These are phyloP conservation scores for Eupithecia abbreviata DNA, from an alignment of 2,888 invertebrate species.

Conservation along the genomic window DNA sequence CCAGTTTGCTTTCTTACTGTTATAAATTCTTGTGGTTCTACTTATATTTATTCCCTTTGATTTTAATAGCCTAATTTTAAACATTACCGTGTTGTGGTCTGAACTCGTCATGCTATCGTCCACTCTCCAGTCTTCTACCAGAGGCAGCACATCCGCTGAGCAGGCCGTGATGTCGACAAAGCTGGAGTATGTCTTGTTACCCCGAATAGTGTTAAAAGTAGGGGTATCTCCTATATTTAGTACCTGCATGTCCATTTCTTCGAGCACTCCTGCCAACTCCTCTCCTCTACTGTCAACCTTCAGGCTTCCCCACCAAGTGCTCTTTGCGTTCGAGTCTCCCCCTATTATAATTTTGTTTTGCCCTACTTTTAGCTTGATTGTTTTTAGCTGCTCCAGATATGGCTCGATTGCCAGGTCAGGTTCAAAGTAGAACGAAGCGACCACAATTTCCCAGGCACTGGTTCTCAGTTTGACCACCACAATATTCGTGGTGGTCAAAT, in stretches of 20 bases:
- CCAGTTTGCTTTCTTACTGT: conserved; percentile 30
- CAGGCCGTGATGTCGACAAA: conserved; percentile 10
- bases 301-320: not conserved
- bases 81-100: conserved; percentile 44
- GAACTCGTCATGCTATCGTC: conserved; percentile 28
- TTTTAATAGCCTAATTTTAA: conserved; percentile 33
- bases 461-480: conserved; percentile 1
- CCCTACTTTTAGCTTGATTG: not conserved
- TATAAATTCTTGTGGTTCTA: conserved; percentile 25
- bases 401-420: conserved; percentile 13
- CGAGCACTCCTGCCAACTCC: not conserved
- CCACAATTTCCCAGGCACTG: conserved; percentile 14
- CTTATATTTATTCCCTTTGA: conserved; percentile 16
- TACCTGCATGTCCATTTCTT: conserved; percentile 6
- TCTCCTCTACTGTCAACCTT: conserved; percentile 8
- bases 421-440: conserved; percentile 13
- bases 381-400: conserved; percentile 11
- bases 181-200: not conserved
- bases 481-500: conserved; percentile 5
- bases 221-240: conserved; percentile 2
- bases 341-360: not conserved
- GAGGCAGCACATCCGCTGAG: conserved; percentile 12
- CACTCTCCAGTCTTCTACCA: conserved; percentile 6
- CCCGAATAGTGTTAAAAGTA: conserved; percentile 7
- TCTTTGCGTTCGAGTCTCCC: not conserved